Evolutionary conservation across 2,888 invertebrate species (phyloP).

Genomic region (Clusia tigrina): DNA sequence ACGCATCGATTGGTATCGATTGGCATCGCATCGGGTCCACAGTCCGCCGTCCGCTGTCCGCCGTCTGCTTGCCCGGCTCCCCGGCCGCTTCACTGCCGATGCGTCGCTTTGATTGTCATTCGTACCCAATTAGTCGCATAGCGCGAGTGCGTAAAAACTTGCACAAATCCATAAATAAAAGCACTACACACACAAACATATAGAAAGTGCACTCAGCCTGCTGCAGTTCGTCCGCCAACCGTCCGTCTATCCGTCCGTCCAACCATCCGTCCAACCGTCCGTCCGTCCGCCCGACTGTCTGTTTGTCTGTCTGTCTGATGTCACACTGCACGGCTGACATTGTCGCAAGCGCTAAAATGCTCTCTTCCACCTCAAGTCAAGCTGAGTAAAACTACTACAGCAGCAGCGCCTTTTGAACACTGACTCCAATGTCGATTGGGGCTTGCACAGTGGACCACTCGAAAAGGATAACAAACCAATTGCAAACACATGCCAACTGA

Average conservation of each 20-base stretch:
- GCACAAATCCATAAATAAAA: constrained; percentile 64
- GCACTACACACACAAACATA: constrained; percentile 19
- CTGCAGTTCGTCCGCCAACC: background rate
- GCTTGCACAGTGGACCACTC: too few species aligned
- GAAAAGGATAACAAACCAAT: too few species aligned
- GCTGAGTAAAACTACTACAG: too few species aligned
- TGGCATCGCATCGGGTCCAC: too few species aligned
- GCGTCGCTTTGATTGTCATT: constrained; percentile 59
- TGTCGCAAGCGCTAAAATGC: too few species aligned
- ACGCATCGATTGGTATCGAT: background rate
- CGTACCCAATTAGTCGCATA: constrained; percentile 64
- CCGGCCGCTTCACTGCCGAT: constrained; percentile 29
- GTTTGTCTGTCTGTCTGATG: constrained; percentile 17
- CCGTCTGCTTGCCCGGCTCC: constrained; percentile 11
- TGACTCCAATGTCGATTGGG: too few species aligned
- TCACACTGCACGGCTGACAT: too few species aligned
- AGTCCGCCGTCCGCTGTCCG: too few species aligned
- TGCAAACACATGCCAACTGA: too few species aligned
- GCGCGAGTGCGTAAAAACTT: constrained; percentile 64
- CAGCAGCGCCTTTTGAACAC: too few species aligned
- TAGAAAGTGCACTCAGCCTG: too few species aligned
- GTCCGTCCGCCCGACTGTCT: background rate
- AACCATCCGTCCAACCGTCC: constrained; percentile 12
- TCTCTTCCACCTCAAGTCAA: too few species aligned
- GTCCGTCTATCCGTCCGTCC: background rate